phyloP scores from a whole-genome alignment of 2,888 invertebrate species.

The Torymus texanus region DNA sequence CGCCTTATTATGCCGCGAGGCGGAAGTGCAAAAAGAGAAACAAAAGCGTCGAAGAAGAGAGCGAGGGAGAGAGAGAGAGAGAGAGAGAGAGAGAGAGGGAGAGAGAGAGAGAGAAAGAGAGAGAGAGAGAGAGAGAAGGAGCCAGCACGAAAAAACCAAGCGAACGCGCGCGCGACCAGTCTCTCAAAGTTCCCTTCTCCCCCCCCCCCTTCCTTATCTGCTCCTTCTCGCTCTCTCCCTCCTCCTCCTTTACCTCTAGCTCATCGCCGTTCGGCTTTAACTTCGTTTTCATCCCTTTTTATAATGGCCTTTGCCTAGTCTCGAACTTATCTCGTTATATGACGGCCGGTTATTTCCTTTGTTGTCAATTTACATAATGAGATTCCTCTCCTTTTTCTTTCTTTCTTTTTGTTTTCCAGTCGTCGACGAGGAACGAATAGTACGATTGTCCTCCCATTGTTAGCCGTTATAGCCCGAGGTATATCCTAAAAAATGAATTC shows the following conservation, averaged over 20 bases:
- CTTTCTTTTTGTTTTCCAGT: no score
- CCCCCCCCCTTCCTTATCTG: neutral
- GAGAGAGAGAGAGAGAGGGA: no score
- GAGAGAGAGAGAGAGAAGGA: neutral
- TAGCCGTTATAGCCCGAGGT: no score
- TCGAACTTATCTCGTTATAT: slow-evolving; percentile 44
- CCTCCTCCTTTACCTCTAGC: neutral
- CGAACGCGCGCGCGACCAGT: neutral
- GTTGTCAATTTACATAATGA: slow-evolving; percentile 38
- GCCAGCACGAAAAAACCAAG: neutral
- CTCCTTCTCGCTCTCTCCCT: slow-evolving; percentile 15
- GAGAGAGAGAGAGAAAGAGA: no score
- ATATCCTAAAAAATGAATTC: no score
- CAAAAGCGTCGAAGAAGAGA: slow-evolving; percentile 15
- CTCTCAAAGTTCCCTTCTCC: slow-evolving; percentile 25
- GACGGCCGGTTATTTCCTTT: slow-evolving; percentile 28
- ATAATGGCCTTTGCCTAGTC: slow-evolving; percentile 35
- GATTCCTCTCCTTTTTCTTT: neutral
- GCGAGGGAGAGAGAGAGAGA: no score
- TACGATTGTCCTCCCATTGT: no score
- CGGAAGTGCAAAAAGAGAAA: slow-evolving; percentile 28
- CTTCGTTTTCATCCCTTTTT: slow-evolving; percentile 28
- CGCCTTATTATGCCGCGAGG: slow-evolving; percentile 43
- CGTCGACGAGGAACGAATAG: no score
- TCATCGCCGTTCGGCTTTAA: slow-evolving; percentile 21